A percentile compares a stretch with the other conserved stretches of the same genome.
These are phyloP conservation scores for Scaptomyza pallida DNA, from an alignment of 1,140 invertebrate genomes.

Conservation along the genomic window DNA sequence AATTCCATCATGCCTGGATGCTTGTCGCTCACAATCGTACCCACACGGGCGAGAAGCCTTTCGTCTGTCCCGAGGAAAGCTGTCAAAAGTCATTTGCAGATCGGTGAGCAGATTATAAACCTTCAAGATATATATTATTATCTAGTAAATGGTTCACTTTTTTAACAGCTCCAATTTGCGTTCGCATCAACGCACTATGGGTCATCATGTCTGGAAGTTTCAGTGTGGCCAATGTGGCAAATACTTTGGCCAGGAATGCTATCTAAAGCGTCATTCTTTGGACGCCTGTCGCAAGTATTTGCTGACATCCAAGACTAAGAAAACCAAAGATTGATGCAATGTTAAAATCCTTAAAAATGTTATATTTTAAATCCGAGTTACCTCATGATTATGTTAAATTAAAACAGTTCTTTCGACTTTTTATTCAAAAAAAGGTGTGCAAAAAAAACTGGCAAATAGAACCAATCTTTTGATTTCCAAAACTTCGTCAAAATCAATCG, in stretches of 20 bases:
- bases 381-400: too few relatives aligned
- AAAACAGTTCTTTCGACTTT: too few relatives aligned
- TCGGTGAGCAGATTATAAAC: conserved; percentile 84
- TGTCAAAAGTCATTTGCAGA: conserved; percentile 90
- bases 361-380: too few relatives aligned
- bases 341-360: neutral
- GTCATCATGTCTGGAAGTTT: conserved; percentile 89
- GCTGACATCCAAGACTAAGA: conserved; percentile 40
- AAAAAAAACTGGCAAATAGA: too few relatives aligned
- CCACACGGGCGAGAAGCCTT: conserved; percentile 89
- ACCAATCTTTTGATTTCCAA: too few relatives aligned
- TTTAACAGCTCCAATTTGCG: conserved; percentile 87
- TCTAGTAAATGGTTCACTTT: conserved; percentile 5
- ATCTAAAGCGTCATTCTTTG: conserved; percentile 89
- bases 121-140: neutral
- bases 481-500: too few relatives aligned
- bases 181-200: conserved; percentile 88
- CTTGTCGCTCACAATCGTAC: conserved; percentile 88
- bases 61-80: conserved; percentile 86
- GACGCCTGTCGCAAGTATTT: conserved; percentile 88
- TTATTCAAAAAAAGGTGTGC: too few relatives aligned
- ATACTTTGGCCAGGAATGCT: conserved; percentile 90
- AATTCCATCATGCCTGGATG: conserved; percentile 88
- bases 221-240: conserved; percentile 88
- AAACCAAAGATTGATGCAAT: neutral